Conservation (phyloP, 2,888 invertebrate species). For the Amphipoea oculea region DNA sequence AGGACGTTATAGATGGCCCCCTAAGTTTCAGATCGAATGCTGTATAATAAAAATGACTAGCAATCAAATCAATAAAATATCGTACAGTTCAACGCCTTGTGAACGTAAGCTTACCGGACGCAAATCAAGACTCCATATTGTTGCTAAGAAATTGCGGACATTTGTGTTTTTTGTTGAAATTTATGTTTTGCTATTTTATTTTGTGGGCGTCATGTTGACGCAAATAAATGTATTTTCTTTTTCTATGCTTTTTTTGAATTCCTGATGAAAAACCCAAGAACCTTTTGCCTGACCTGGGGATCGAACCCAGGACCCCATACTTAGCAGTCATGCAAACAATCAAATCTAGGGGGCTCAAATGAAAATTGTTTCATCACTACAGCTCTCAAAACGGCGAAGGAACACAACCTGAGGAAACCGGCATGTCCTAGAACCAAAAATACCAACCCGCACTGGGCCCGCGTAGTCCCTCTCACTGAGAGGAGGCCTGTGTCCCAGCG, state of each 20-base stretch:
- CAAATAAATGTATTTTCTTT: conserved; percentile 17
- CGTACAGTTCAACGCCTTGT: neutral
- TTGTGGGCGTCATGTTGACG: conserved; percentile 17
- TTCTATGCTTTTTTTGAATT: conserved; percentile 9
- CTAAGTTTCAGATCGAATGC: neutral
- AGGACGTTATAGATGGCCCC: neutral
- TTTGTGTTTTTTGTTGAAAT: neutral
- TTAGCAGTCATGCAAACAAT: neutral
- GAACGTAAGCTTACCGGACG: neutral
- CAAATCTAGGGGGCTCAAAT: too few relatives aligned
- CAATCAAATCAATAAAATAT: neutral
- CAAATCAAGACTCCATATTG: neutral
- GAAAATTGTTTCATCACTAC: too few relatives aligned
- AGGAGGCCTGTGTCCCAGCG: too few relatives aligned
- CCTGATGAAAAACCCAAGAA: neutral
- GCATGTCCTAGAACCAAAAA: too few relatives aligned
- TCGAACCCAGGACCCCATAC: too few relatives aligned
- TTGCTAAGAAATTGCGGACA: neutral
- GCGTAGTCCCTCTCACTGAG: too few relatives aligned
- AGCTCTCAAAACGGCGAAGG: too few relatives aligned
- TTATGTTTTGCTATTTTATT: conserved; percentile 1
- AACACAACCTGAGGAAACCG: too few relatives aligned
- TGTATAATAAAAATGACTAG: neutral
- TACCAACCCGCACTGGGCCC: too few relatives aligned
- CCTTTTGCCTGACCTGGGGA: neutral